Evolutionary conservation across 1,140 invertebrate species (phyloP).

Genomic region (Papilio machaon): DNA sequence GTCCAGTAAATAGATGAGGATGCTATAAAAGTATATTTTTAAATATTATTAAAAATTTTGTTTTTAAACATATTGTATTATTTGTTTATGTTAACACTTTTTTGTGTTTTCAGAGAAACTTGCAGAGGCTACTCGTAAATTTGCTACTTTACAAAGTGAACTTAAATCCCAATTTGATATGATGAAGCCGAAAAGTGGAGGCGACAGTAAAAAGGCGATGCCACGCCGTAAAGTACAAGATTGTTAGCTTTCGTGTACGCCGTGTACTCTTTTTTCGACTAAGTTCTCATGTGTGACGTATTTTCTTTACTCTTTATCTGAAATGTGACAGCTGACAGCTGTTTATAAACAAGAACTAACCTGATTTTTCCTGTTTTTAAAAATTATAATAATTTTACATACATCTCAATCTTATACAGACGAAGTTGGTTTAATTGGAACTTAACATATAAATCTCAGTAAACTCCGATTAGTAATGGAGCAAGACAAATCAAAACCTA

Average conservation of each 20-base stretch:
- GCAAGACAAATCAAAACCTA: slow-evolving; percentile 55
- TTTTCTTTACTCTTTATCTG: neutral
- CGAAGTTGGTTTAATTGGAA: no score
- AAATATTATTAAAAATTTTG: no score
- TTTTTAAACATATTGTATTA: no score
- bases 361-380: neutral
- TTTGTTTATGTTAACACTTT: neutral
- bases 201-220: slow-evolving; percentile 82
- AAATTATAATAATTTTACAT: no score
- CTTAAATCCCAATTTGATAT: slow-evolving; percentile 89
- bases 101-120: slow-evolving; percentile 91
- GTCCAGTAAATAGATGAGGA: no score
- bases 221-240: slow-evolving; percentile 94
- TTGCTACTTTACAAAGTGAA: slow-evolving; percentile 94
- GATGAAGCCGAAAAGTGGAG: slow-evolving; percentile 84
- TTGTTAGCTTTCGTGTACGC: no score
- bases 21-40: no score
- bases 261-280: neutral
- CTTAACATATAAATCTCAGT: no score
- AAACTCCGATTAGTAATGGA: slow-evolving; percentile 38
- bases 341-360: neutral
- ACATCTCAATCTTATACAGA: no score
- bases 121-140: slow-evolving; percentile 97
- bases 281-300: neutral
- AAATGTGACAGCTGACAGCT: slow-evolving; percentile 1